Evolutionary conservation across 2,888 invertebrate species (phyloP).

Genomic region (Eucera pruinosa): DNA sequence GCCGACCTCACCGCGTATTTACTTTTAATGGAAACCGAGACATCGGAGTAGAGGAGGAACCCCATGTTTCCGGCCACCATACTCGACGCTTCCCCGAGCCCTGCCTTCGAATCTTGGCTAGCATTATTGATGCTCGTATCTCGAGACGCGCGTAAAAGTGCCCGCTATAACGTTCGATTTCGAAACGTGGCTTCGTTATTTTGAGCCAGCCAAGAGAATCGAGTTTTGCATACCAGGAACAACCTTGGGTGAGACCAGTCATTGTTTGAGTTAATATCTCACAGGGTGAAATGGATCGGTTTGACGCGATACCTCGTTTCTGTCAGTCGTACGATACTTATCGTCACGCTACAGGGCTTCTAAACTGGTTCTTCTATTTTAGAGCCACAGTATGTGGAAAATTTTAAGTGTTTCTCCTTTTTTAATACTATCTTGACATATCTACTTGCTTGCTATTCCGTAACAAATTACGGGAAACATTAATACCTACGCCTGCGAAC

Average conservation of each 20-base stretch:
- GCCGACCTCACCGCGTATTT: constrained; percentile 52
- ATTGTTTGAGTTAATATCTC: not conserved
- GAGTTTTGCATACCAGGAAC: no score
- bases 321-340: constrained; percentile 14
- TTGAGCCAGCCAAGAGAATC: not conserved
- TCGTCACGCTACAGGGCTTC: not conserved
- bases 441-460: not conserved
- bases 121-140: no score
- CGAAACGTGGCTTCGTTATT: no score
- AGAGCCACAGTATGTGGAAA: not conserved
- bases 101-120: no score
- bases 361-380: constrained; percentile 18
- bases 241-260: not conserved
- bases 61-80: constrained; percentile 20
- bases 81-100: not conserved
- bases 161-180: not conserved
- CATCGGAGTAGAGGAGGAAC: not conserved
- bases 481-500: no score
- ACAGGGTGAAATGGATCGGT: not conserved
- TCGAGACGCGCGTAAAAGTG: not conserved
- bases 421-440: not conserved
- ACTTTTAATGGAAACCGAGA: constrained; percentile 36
- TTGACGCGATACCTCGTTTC: constrained; percentile 8
- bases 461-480: not conserved
- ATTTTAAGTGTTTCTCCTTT: constrained; percentile 8